Evolutionary conservation across 2,888 invertebrate genomes (phyloP), one percentile per base, ranked within the genome.

Genomic region (Atherix ibis): DNA sequence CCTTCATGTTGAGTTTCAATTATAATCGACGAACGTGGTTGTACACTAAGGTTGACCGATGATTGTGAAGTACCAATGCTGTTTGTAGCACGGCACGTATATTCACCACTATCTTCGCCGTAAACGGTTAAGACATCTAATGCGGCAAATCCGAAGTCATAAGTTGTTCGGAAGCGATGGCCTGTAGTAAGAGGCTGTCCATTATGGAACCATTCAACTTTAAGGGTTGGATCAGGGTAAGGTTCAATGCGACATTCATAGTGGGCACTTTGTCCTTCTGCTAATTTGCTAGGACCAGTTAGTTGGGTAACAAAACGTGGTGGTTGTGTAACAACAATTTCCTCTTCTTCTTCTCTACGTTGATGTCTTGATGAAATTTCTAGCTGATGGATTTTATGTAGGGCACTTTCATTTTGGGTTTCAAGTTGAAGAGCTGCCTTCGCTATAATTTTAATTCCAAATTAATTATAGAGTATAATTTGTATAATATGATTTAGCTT

Each of bases 141-240:
- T 34, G 95, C 85, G 37, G 92, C 91, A 61, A 92, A 95, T 29
- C 97, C 97, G 58, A 98, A 97, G 56, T 97, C 95, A 52, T 83
- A 87, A 31, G 89, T 81, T 31, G 92, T 92, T 51, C 89, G 76
- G 67, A 87, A 89, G 41, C 94, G 75, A 54, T 92, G 91, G 36
- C 87, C 87, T 41, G 80, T 81, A 48, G 77, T 78, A 31, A 89
- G 63, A 28, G 89, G 84, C 57, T 88, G 77, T 31, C 85, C 89
- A 57, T 95, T 89, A 51, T 88, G 88, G 65, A 84, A 80, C 89
- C 89, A 91, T 61, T 88, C 88, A 1, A 89, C 83, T 51, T 85
- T 82, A 56, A 91, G 73, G 43, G 77, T 77, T 4, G 84, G 71
- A 62, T 91, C 89, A 3, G 88, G 87, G 51, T 88, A 88, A 10